These are phyloP conservation scores for Zosterops hypoxanthus DNA, from an alignment of 2,113 vertebrate species.

Conservation along the genomic window DNA sequence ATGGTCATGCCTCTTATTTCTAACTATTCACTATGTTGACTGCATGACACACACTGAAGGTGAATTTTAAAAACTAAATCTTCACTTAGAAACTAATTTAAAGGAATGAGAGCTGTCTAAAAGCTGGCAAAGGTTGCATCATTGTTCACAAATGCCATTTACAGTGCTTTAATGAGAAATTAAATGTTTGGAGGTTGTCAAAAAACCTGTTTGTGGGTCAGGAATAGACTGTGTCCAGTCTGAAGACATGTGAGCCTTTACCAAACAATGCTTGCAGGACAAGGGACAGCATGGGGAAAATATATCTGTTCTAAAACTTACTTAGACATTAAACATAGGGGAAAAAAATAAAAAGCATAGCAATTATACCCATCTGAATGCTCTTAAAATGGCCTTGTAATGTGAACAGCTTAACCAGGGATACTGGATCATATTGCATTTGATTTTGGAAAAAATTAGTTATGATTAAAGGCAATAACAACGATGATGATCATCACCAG, in stretches of 20 bases:
- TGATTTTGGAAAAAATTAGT: not conserved
- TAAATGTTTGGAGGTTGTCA: not conserved
- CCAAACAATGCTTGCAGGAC: not conserved
- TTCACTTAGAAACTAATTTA: not conserved
- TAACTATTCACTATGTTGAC: not conserved
- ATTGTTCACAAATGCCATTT: not conserved
- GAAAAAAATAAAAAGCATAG: not conserved
- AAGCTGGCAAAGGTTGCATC: not conserved
- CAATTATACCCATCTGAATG: not conserved
- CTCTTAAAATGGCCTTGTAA: not conserved
- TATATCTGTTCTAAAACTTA: not conserved
- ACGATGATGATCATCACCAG: not conserved
- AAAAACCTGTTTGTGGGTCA: not conserved
- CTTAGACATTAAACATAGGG: not conserved
- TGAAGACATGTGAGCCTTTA: not conserved
- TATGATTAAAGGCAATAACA: not conserved
- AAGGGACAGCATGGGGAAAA: not conserved
- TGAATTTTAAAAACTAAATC: not conserved
- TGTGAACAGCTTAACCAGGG: not conserved
- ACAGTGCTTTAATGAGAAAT: not conserved
- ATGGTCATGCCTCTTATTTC: not conserved
- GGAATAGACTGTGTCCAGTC: not conserved
- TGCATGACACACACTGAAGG: not conserved
- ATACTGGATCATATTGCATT: rapidly evolving
- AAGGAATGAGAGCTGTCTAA: not conserved